phyloP scores from a whole-genome alignment of 1,140 invertebrate species.

The Drosophila fuyamai region DNA sequence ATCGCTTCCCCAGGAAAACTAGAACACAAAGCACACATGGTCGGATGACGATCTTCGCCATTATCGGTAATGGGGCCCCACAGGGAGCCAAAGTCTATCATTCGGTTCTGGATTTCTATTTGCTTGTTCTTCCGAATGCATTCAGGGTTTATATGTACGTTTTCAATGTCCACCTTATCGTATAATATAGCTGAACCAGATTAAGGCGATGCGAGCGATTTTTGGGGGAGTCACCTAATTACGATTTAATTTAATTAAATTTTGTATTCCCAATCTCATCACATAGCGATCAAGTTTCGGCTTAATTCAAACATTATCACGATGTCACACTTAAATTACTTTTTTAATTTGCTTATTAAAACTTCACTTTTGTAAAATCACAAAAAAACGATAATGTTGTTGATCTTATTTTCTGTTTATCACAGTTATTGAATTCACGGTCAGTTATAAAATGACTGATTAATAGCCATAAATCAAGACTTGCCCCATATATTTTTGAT shows the following conservation, averaged over 20 bases:
- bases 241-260: not conserved
- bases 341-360: not conserved
- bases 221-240: conserved; percentile 3
- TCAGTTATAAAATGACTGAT: not conserved
- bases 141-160: not conserved
- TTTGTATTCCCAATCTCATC: not conserved
- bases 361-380: no score
- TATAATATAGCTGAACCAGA: not conserved
- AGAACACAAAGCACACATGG: conserved; percentile 21
- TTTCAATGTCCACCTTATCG: not conserved
- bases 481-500: not conserved
- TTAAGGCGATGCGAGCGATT: not conserved
- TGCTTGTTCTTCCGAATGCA: not conserved
- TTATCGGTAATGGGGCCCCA: conserved; percentile 26
- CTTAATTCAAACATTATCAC: not conserved
- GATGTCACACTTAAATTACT: not conserved
- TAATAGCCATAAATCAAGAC: not conserved
- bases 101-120: not conserved
- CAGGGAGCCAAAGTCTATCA: conserved; percentile 17
- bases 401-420: no score
- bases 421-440: not conserved
- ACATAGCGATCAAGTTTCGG: not conserved
- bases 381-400: no score
- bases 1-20: conserved; percentile 40
- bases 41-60: conserved; percentile 24